Conservation (phyloP, 2,888 invertebrate genomes). For the Axea sp. region DNA sequence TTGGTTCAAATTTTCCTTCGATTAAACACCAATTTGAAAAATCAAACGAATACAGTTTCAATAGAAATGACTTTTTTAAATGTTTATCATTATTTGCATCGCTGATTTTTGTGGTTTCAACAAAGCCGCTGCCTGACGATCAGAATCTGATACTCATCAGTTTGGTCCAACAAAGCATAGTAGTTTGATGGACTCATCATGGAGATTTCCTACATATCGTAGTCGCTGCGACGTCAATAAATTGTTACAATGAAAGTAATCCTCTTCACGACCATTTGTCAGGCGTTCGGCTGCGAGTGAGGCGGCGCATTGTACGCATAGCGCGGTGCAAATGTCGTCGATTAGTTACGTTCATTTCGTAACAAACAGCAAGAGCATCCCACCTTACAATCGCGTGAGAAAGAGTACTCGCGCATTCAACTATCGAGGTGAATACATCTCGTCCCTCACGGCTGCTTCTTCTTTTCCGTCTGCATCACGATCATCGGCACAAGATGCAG, state of each 20-base stretch:
- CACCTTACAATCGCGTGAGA: conserved; percentile 47
- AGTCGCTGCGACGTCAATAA: background rate
- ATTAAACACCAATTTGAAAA: no score
- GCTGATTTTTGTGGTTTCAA: no score
- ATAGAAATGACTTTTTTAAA: no score
- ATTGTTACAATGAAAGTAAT: conserved; percentile 23
- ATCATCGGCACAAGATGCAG: conserved; percentile 18
- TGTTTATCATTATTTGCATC: no score
- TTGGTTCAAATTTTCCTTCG: no score
- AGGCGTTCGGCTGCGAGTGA: conserved; percentile 20
- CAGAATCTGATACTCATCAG: no score
- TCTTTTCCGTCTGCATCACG: conserved; percentile 22
- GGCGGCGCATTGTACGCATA: conserved; percentile 54
- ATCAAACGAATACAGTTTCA: no score
- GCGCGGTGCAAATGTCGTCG: conserved; percentile 55
- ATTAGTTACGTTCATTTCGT: conserved; percentile 60
- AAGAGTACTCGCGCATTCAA: conserved; percentile 39
- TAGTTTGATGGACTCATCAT: no score
- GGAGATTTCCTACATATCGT: no score
- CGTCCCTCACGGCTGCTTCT: conserved; percentile 27
- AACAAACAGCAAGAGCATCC: conserved; percentile 49
- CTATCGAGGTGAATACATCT: conserved; percentile 24
- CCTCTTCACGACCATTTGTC: conserved; percentile 31
- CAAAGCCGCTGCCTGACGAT: no score
- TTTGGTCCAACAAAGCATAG: no score